Evolutionary conservation across 2,888 invertebrate species (phyloP), one percentile per base, ranked within the genome.

Genomic region (Melinopterus prodromus): DNA sequence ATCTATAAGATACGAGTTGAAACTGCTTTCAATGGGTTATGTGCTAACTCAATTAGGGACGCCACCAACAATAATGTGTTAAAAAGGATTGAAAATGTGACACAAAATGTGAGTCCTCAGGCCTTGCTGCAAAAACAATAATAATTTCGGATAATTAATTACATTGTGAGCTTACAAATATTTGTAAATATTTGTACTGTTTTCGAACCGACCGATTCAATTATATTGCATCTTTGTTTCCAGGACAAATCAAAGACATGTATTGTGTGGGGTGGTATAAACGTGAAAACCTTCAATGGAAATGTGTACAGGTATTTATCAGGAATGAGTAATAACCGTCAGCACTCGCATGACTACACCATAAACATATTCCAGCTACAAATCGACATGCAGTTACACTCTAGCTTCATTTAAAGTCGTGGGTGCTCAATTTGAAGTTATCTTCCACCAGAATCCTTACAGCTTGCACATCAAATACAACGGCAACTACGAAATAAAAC

Each of bases 271-370:
- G 74, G 37, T 74, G n/a, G 74, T 35, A 36, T 36, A 12, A 35
- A 74, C 36, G 35, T 74, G 35, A 74, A 74, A 74, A 74, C 35
- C 0, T 74, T 74, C 37, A 12, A 74, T 14, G 74, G 74, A 26
- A 71, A 26, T 26, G 5, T 71, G 6, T 71, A 16, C 15, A 36
- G 71, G 71, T 71, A 71, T 69, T 69, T 69, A 69, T 69, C 15
- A 69, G 15, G 1, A 69, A 26, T 26, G 26, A 26, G 15, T 69
- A 69, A 26, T 26, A 3, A 26, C 26, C 26, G 26, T 26, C 26
- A 26, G 26, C 26, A 53, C 53, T 53, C 12, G 53, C 7, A 71
- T 71, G 26, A 26, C 26, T 26, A 26, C 26, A 26, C 26, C 1
- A 26, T 26, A 26, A 26, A 26, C 26, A 26, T 69, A 69, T 71